phyloP scores from a whole-genome alignment of 2,888 invertebrate genomes.

The Cartodere bifasciata region DNA sequence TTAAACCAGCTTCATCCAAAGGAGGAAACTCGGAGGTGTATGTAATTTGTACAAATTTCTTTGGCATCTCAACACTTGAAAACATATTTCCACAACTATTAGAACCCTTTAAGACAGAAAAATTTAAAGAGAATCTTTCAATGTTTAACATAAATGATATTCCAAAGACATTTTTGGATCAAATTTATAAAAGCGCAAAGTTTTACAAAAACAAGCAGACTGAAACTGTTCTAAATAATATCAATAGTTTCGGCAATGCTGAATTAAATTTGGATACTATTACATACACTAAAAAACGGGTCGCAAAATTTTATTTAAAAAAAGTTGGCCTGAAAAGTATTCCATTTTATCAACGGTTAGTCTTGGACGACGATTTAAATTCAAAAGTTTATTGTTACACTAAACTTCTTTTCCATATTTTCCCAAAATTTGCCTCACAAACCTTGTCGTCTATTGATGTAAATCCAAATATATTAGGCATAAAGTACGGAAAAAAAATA shows the following conservation, averaged over 20 bases:
- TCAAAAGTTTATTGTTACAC: conserved; percentile 36
- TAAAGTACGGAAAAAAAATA: conserved; percentile 41
- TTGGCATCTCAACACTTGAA: conserved; percentile 31
- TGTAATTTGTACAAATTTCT: conserved; percentile 56
- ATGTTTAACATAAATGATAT: conserved; percentile 49
- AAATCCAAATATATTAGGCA: conserved; percentile 17
- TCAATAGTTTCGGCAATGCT: conserved; percentile 47
- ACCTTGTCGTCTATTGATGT: conserved; percentile 6
- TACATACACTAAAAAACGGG: conserved; percentile 27
- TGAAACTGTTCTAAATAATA: conserved; percentile 52
- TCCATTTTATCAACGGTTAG: conserved; percentile 36
- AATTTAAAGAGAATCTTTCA: conserved; percentile 28
- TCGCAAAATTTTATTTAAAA: conserved; percentile 45
- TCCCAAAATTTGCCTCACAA: conserved; percentile 8
- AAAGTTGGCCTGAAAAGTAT: conserved; percentile 45
- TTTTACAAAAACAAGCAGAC: conserved; percentile 58
- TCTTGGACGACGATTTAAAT: conserved; percentile 36
- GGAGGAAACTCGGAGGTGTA: conserved; percentile 93
- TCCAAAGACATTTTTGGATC: conserved; percentile 48
- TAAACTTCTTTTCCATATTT: not conserved
- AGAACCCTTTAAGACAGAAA: conserved; percentile 35
- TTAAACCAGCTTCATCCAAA: conserved; percentile 87
- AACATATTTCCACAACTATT: conserved; percentile 30
- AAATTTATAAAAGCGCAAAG: conserved; percentile 49
- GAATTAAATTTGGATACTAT: too few species aligned